Conservation (phyloP, 2,797 vertebrate genomes). For the Chrosomus eos region DNA sequence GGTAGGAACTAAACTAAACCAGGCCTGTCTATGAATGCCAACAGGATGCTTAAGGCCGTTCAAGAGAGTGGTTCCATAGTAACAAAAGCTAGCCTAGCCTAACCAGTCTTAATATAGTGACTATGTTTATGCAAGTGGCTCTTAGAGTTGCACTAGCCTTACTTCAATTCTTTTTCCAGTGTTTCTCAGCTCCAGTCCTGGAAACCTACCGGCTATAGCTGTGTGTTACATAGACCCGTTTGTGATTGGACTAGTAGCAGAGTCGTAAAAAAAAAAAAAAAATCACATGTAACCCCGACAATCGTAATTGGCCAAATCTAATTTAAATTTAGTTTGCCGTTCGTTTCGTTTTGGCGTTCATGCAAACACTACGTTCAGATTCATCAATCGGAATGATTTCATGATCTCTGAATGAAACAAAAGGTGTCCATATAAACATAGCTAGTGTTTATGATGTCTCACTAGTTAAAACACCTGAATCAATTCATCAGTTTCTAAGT, state of each 20-base stretch:
- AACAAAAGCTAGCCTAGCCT: not conserved
- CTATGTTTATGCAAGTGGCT: not conserved
- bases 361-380: not conserved
- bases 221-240: not conserved
- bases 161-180: not conserved
- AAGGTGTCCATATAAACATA: not conserved
- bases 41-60: not conserved
- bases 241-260: not conserved
- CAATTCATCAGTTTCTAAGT: not conserved
- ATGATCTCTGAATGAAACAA: not conserved
- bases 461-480: not conserved
- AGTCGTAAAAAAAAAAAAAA: not conserved
- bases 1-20: not conserved
- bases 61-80: not conserved
- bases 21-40: not conserved
- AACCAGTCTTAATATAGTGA: not conserved
- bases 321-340: too few species aligned
- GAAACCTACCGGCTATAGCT: not conserved
- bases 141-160: not conserved
- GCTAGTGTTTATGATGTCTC: not conserved
- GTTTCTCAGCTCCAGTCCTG: not conserved
- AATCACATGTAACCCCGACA: not conserved
- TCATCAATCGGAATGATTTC: not conserved
- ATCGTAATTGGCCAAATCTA: not conserved
- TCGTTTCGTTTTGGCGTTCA: not conserved